Evolutionary conservation across 2,113 vertebrate genomes (phyloP), one percentile per base, ranked within the genome.

Genomic region (Syrrhaptes paradoxus): DNA sequence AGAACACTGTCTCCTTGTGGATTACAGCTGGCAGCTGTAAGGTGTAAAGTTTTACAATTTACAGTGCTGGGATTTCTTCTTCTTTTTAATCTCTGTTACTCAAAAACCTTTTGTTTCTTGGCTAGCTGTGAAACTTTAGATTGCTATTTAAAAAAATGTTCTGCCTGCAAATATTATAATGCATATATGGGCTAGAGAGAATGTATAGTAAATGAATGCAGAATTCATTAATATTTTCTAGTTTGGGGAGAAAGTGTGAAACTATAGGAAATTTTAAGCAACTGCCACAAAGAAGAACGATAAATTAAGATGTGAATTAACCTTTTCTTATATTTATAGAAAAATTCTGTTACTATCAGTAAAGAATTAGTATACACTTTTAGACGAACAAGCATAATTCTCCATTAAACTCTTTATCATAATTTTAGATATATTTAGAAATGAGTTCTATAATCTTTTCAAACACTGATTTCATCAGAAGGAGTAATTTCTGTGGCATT

Each of bases 1-100:
- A 95, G 70, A 68, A 96, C 2, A 20, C 52, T 96, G 77, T 87
- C 76, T 94, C 74, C 91, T 94, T 85, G 41, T 83, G 78, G 87
- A 95, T 96, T 97, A 95, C 28, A 93, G 65, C 82, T 80, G 74
- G 65, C 87, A 91, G 87, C 86, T 97, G 45, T 76, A 87, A 96
- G 65, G 89, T 94, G 79, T 85, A 89, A 88, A 68, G 36, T 95
- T 92, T 96, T 84, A 90, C 67, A 96, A 38, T 73, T 94, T 97
- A 96, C 57, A 86, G 78, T 59, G 62, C 52, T 92, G 91, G 80
- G 86, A 67, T 94, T 97, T 96, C 83, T 86, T 93, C 83, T 94
- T 95, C 54, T 89, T 96, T 96, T 97, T 96, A 94, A 90, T 82
- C 87, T 93, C 59, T 71, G 26, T 68, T 87, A 73, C 55, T 85